Evolutionary conservation across 2,113 vertebrate species (phyloP).

Genomic region (Ictidomys tridecemlineatus): DNA sequence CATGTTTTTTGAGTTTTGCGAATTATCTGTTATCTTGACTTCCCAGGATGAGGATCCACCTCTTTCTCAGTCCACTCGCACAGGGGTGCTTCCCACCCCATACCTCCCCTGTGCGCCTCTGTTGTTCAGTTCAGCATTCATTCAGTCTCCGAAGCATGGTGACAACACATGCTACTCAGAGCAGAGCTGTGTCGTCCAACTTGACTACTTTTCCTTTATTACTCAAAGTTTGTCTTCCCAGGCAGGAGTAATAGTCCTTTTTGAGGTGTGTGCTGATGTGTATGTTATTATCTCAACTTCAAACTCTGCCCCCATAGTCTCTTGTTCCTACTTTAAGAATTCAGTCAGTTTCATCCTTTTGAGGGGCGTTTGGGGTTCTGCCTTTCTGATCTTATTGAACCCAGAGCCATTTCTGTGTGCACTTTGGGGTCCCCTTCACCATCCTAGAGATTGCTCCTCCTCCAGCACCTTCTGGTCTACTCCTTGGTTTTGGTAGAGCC

Average conservation of each 20-base stretch:
- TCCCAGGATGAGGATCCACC: neutral
- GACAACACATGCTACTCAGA: neutral
- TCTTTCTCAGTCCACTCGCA: neutral
- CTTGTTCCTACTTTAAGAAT: neutral
- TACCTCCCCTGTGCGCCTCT: neutral
- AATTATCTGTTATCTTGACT: neutral
- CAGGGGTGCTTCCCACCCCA: rapidly evolving
- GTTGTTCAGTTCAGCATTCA: neutral
- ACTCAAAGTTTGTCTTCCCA: neutral
- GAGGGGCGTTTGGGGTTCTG: too few species aligned
- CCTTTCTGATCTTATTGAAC: neutral
- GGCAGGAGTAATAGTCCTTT: neutral
- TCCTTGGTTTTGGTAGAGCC: neutral
- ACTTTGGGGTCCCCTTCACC: neutral
- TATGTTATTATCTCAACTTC: neutral
- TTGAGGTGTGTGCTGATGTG: neutral
- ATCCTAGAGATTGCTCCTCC: neutral
- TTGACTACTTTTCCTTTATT: neutral
- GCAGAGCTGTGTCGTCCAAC: neutral
- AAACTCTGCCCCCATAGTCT: neutral
- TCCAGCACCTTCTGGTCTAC: neutral
- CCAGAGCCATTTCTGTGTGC: neutral
- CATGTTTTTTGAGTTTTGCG: neutral
- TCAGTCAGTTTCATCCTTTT: neutral
- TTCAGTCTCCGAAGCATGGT: neutral